Evolutionary conservation across 2,888 invertebrate genomes (phyloP), one percentile per base, ranked within the genome.

Genomic region (Hyposoter dolosus): DNA sequence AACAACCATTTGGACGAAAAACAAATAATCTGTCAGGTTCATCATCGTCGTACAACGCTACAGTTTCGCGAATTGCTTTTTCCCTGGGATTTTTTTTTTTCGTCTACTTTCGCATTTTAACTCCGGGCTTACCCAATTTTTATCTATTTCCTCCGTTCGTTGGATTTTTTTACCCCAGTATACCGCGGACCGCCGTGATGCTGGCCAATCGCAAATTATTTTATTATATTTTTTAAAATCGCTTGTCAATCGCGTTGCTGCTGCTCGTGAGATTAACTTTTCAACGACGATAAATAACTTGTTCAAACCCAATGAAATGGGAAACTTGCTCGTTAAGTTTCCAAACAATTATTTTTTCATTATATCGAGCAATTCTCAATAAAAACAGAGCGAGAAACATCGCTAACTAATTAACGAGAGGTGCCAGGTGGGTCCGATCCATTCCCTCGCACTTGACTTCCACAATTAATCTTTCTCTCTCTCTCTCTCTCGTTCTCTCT

Each of bases 361-460:
- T 43, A 69, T 56, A 53, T 72, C 53, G n/a, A 72, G 6, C 17
- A 65, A 50, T 10, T 43, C 23, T 63, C 23, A 17, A 60, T 43
- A 69, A 69, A 60, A 15, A 63, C 56, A 40, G 47, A 28, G 19
- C 50, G n/a, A 23, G 56, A 53, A 47, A 65, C 66, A 15, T 23
- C 12, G 45, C 23, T 23, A 15, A 19, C n/a, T 28, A 65, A 68
- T 40, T 56, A 72, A 84, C 71, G 81, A 86, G 86, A 87, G 88
- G 85, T 90, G 90, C 87, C 89, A 90, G 90, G 87, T 90, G 90
- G 90, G 88, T 91, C 88, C 69, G 88, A 82, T 88, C 76, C 84
- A 87, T 88, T 91, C 89, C 88, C 88, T 89, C 86, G 89, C 87
- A 88, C 84, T 86, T 76, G 86, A 28, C 19, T 68, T 78, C 56